Evolutionary conservation across 1,140 invertebrate genomes (phyloP).

Genomic region (Cepaea nemoralis): DNA sequence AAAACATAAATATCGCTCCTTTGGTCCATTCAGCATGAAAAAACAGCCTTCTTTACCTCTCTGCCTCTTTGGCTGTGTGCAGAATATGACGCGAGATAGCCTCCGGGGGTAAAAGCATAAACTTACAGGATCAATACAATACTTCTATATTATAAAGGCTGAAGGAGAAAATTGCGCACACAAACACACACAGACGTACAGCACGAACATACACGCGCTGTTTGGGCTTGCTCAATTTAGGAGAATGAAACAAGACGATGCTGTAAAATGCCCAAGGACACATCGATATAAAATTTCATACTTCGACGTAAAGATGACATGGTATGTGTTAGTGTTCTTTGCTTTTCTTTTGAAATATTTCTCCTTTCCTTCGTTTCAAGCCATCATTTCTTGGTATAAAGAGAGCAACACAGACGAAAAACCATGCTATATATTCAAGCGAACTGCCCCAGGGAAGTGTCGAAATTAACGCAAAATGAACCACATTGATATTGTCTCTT

Average conservation of each 20-base stretch:
- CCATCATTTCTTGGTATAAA: slow-evolving; percentile 10
- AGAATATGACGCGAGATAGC: slow-evolving; percentile 7
- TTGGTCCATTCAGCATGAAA: too few species aligned
- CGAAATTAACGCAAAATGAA: slow-evolving; percentile 42
- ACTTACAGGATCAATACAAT: slow-evolving; percentile 15
- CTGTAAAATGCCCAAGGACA: slow-evolving; percentile 19
- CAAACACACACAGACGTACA: slow-evolving; percentile 11
- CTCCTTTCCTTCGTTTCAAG: background rate
- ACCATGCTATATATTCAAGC: slow-evolving; percentile 1
- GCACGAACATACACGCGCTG: background rate
- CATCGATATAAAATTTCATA: slow-evolving; percentile 38
- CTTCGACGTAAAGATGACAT: background rate
- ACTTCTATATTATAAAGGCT: slow-evolving; percentile 12
- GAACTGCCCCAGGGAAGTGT: background rate
- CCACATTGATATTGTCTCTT: slow-evolving; percentile 28
- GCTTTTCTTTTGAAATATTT: background rate
- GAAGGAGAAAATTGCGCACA: background rate
- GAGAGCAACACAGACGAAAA: background rate
- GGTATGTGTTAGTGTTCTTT: slow-evolving; percentile 20
- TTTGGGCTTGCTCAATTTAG: slow-evolving; percentile 6
- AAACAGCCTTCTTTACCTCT: background rate
- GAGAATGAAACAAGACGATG: slow-evolving; percentile 12
- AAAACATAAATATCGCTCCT: too few species aligned
- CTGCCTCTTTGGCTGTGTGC: background rate
- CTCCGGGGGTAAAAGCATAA: background rate